Conservation (phyloP, 2,888 invertebrate genomes). For the Orchesella flavescens region DNA sequence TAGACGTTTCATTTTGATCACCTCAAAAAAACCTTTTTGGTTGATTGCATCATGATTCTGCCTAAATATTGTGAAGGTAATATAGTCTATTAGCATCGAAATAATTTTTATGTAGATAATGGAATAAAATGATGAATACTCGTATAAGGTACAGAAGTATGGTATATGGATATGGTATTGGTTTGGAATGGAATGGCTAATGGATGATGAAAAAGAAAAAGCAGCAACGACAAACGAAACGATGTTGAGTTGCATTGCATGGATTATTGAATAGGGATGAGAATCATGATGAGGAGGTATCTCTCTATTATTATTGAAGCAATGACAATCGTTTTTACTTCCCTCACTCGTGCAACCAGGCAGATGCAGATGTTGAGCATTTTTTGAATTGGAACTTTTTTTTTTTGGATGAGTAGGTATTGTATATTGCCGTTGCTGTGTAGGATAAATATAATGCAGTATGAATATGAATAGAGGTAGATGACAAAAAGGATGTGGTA, state of each 20-base stretch:
- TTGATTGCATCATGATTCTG: no score
- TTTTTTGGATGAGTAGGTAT: not conserved
- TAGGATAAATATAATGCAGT: slow-evolving; percentile 1
- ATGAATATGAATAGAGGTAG: slow-evolving; percentile 43
- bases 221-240: no score
- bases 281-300: not conserved
- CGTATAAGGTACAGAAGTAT: no score
- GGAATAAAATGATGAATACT: no score
- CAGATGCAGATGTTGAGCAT: slow-evolving; percentile 40
- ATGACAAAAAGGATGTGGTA: slow-evolving; percentile 43
- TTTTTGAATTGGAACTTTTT: slow-evolving; percentile 16
- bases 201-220: no score
- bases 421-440: slow-evolving; percentile 11
- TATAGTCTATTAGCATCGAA: no score
- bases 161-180: no score
- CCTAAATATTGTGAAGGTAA: no score
- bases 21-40: no score
- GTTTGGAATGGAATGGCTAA: no score
- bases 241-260: not conserved
- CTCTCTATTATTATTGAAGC: slow-evolving; percentile 18
- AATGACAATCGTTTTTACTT: slow-evolving; percentile 48
- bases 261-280: not conserved
- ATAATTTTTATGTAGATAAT: no score
- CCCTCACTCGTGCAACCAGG: not conserved
- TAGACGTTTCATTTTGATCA: no score